These are phyloP conservation scores for Phrixothrix hirtus DNA, from an alignment of 2,888 invertebrate species.

Conservation along the genomic window DNA sequence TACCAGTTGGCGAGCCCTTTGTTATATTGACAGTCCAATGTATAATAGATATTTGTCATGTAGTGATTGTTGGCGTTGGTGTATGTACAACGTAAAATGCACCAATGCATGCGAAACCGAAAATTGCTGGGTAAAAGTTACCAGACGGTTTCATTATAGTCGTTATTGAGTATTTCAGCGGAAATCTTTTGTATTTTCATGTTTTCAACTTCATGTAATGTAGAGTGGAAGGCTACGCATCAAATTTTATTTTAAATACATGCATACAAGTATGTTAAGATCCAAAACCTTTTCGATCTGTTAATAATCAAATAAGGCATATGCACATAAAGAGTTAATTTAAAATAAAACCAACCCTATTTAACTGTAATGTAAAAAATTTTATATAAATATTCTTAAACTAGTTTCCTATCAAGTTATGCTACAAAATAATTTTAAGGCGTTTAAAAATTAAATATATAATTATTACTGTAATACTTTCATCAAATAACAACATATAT, in stretches of 20 bases:
- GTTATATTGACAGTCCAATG: slow-evolving; percentile 14
- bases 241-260: slow-evolving; percentile 1
- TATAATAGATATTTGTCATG: slow-evolving; percentile 24
- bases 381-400: no score
- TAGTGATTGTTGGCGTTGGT: slow-evolving; percentile 12
- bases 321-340: no score
- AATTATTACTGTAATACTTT: no score
- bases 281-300: no score
- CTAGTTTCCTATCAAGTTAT: no score
- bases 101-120: slow-evolving; percentile 28
- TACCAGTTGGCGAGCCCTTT: slow-evolving; percentile 8
- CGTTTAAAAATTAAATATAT: no score
- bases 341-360: no score
- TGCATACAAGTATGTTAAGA: no score
- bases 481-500: background rate
- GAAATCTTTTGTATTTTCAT: slow-evolving; percentile 12
- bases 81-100: slow-evolving; percentile 22
- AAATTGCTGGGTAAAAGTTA: slow-evolving; percentile 33
- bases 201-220: slow-evolving; percentile 1
- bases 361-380: no score
- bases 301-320: background rate
- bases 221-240: slow-evolving; percentile 3
- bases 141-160: slow-evolving; percentile 35
- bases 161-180: slow-evolving; percentile 11
- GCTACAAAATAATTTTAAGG: no score